Percentiles rank a stretch among this genome's conserved stretches.
These are phyloP conservation scores for Hypomecis atomaria DNA, from an alignment of 2,888 invertebrate species.

Conservation along the genomic window DNA sequence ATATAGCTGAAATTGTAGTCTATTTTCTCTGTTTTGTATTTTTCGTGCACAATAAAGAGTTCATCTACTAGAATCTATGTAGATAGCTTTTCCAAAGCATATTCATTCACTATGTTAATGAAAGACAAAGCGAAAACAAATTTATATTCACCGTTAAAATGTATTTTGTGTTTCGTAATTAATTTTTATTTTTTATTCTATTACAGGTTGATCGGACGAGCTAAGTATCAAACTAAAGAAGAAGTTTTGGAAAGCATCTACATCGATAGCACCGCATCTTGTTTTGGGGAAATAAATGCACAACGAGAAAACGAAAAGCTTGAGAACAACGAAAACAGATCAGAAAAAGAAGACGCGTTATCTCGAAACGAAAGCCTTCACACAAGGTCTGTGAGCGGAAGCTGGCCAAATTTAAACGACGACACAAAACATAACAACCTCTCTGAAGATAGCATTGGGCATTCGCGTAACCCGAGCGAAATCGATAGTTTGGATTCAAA, in stretches of 20 bases:
- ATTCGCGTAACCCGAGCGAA: constrained; percentile 82
- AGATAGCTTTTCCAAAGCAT: too few relatives aligned
- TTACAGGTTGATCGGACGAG: constrained; percentile 79
- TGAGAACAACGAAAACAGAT: constrained; percentile 61
- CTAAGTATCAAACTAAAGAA: constrained; percentile 81
- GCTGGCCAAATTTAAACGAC: constrained; percentile 79
- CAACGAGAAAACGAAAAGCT: constrained; percentile 67
- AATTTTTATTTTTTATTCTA: constrained; percentile 20
- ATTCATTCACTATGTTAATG: background rate
- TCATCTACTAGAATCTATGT: too few relatives aligned
- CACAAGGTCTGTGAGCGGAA: constrained; percentile 74
- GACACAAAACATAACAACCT: constrained; percentile 72
- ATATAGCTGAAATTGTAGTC: too few relatives aligned
- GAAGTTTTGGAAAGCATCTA: constrained; percentile 81
- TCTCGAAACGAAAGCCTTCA: constrained; percentile 70
- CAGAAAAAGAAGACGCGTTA: constrained; percentile 68
- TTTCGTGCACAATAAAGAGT: too few relatives aligned
- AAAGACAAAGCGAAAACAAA: background rate
- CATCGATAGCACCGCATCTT: constrained; percentile 80
- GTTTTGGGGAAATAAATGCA: constrained; percentile 80
- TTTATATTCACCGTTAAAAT: too few relatives aligned
- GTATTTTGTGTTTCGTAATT: too few relatives aligned
- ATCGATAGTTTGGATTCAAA: constrained; percentile 85
- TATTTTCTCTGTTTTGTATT: too few relatives aligned
- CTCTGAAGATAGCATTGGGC: constrained; percentile 80